Evolutionary conservation across 2,888 invertebrate genomes (phyloP), one percentile per base, ranked within the genome.

Genomic region (Ophion costatus): DNA sequence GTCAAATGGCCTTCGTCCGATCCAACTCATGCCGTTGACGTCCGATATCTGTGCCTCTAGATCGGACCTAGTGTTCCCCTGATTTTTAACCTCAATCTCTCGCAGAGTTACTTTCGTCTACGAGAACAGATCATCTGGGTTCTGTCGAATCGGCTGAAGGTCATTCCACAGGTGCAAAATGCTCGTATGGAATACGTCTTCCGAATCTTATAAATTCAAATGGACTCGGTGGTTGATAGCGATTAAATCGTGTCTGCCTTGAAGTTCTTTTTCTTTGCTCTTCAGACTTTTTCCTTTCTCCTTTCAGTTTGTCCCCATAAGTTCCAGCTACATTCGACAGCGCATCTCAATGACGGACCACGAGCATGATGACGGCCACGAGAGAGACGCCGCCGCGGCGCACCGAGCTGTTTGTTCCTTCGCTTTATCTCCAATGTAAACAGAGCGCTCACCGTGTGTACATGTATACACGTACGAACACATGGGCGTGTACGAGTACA

Each of bases 381-480:
- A 84, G 81, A 77, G 82, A 61, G 81, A 73, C 87, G 85, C 84
- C 75, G 83, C 76, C 74, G 77, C 24, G 69, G 77, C 77, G 80
- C 84, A 77, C 78, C 75, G 17, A 75, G 86, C 89, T 92, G 91
- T 93, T 93, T 92, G 91, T 92, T 92, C 90, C 91, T 76, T 88
- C 89, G 90, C 90, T 93, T 92, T 92, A 93, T 93, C 92, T 91
- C 90, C 88, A 92, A 90, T 90, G 92, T 93, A 92, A 92, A 93
- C 91, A 93, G 88, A 86, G 89, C 87, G 80, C 80, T 87, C 69
- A 73, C 71, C 56, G 77, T 80, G 77, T 67, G 69, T 64, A 63
- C 14, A 42, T 64, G 71, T 74, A 61, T 51, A 64, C 14, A 20
- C 38, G 22, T 29, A n/a, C 10, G 29, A 64, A 17, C 63, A 74